These are phyloP conservation scores for Saxicola maurus DNA, from an alignment of 2,797 vertebrate genomes.

Conservation along the genomic window DNA sequence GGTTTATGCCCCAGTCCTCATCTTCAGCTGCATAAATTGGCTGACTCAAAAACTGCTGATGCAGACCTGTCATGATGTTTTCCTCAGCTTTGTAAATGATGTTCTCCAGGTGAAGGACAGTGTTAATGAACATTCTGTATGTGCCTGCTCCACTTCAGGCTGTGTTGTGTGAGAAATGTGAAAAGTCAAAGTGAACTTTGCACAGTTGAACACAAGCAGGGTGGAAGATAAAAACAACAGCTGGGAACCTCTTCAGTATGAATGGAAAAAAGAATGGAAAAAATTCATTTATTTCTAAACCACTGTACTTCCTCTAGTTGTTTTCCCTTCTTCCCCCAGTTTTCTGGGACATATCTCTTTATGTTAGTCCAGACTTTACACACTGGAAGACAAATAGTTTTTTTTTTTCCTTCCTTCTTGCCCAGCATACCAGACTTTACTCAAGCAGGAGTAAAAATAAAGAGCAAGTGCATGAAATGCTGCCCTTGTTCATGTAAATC, in stretches of 20 bases:
- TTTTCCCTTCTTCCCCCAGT: not conserved
- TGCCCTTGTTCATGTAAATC: not conserved
- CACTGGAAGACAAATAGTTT: not conserved
- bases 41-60: constrained; percentile 38
- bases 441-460: not conserved
- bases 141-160: constrained; percentile 12
- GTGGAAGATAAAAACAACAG: not conserved
- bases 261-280: too few relatives aligned
- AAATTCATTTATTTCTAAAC: not conserved
- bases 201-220: not conserved
- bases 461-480: not conserved
- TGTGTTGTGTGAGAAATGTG: not conserved
- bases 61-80: constrained; percentile 11
- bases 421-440: not conserved
- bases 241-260: not conserved
- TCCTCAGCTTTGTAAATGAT: constrained; percentile 46
- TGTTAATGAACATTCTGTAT: constrained; percentile 42
- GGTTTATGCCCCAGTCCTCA: constrained; percentile 21
- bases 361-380: not conserved
- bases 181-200: not conserved
- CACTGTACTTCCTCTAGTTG: not conserved
- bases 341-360: not conserved
- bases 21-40: constrained; percentile 38
- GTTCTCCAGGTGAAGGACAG: constrained; percentile 58
- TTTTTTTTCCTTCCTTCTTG: not conserved